Evolutionary conservation across 2,888 invertebrate genomes (phyloP), one percentile per base, ranked within the genome.

Genomic region (Cryptops parisi): DNA sequence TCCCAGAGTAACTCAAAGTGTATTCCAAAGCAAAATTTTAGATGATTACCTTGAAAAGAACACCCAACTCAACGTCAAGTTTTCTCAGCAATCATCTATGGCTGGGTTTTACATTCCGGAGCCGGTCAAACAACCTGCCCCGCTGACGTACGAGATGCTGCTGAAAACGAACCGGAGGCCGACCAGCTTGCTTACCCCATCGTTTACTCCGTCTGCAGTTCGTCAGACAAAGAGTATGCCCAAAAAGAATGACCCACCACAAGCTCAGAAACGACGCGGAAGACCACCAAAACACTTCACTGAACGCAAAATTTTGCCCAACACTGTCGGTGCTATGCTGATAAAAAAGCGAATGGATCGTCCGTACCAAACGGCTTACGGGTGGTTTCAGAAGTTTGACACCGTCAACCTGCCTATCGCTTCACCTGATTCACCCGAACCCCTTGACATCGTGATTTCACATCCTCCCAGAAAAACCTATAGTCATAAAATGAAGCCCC

Each of bases 11-110:
- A n/a, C n/a, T n/a, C 45, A 52, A 15, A 50, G 49, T n/a, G 54
- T 49, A 3, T 54, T 54, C 38, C 51, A 52, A 6, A 54, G 54
- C 25, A 46, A 51, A 21, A 25, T 27, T 23, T 21, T 54, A 27
- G 51, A 54, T 38, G 54, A 54, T 15, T 54, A 48, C n/a, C 46
- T 54, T 1, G 41, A 43, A 21, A 27, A 1, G 15, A 43, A 54
- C 12, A 19, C 51, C 9, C 22, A 50, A 21, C 26, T 54, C 24
- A 54, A 50, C 19, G 27, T 49, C 12, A 27, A 21, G 1, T n/a
- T n/a, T n/a, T n/a, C n/a, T n/a, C n/a, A n/a, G n/a, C n/a, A n/a
- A n/a, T n/a, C n/a, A n/a, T n/a, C n/a, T n/a, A n/a, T n/a, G n/a
- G n/a, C n/a, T n/a, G n/a, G n/a, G n/a, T n/a, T n/a, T n/a, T n/a